These are phyloP conservation scores for Microtus oregoni DNA, from an alignment of 2,113 vertebrate species.

Conservation along the genomic window DNA sequence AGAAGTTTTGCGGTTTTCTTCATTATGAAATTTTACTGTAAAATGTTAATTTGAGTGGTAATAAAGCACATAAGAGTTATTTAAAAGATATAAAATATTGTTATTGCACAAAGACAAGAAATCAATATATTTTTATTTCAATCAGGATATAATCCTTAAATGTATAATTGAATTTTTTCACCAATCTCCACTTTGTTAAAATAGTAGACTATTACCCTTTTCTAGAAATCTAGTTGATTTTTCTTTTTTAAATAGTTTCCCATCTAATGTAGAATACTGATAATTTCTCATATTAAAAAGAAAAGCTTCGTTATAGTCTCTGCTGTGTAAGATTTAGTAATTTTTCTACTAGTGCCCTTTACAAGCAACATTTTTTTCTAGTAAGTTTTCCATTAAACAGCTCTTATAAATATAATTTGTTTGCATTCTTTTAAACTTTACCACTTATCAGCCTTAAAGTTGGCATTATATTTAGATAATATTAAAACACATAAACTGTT, in stretches of 20 bases:
- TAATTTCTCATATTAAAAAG: slow-evolving; percentile 41
- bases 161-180: slow-evolving; percentile 26
- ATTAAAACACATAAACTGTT: slow-evolving; percentile 54
- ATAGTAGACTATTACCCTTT: slow-evolving; percentile 39
- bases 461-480: slow-evolving; percentile 63
- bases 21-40: slow-evolving; percentile 75
- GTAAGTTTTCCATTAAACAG: slow-evolving; percentile 60
- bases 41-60: slow-evolving; percentile 66
- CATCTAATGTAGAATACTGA: slow-evolving; percentile 41
- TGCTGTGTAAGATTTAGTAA: slow-evolving; percentile 64
- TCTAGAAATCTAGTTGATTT: slow-evolving; percentile 59
- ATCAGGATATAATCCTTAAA: slow-evolving; percentile 61
- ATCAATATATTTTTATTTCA: slow-evolving; percentile 74
- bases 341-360: slow-evolving; percentile 47
- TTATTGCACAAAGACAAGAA: slow-evolving; percentile 66
- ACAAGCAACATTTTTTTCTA: slow-evolving; percentile 53
- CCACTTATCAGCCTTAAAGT: slow-evolving; percentile 8
- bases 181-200: slow-evolving; percentile 59
- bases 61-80: slow-evolving; percentile 67
- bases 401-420: slow-evolving; percentile 52
- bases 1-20: slow-evolving; percentile 70
- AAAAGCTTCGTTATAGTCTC: slow-evolving; percentile 59
- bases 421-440: slow-evolving; percentile 66
- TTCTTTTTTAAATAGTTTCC: slow-evolving; percentile 42
- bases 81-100: slow-evolving; percentile 63